Percentiles rank a stretch among this genome's conserved stretches.
Conservation (phyloP, 2,888 invertebrate species). For the Andrena minutula region DNA sequence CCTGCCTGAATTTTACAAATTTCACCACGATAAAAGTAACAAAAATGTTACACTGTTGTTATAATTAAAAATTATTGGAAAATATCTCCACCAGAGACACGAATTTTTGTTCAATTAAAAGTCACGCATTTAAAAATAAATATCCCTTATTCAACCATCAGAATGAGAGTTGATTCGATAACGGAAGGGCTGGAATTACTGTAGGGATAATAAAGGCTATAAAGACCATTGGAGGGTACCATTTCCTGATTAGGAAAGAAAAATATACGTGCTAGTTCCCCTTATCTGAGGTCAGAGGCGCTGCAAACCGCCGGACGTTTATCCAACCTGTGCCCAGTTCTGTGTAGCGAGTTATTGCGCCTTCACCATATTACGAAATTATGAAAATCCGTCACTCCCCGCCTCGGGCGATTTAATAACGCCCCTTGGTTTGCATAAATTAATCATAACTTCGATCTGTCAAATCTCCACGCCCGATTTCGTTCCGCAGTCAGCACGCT, state of each 20-base stretch:
- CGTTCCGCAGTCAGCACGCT: neutral
- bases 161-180: no score
- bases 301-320: neutral
- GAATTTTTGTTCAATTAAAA: no score
- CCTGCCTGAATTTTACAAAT: no score
- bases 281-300: neutral
- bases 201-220: no score
- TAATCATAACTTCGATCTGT: constrained; percentile 8
- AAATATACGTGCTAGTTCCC: neutral
- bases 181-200: no score
- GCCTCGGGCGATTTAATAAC: constrained; percentile 14
- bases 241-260: neutral
- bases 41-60: no score
- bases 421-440: neutral
- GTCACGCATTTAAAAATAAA: no score
- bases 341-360: neutral
- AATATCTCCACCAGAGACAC: no score
- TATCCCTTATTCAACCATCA: no score
- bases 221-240: no score
- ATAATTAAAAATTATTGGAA: no score
- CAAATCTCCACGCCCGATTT: constrained; percentile 7
- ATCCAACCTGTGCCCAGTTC: neutral
- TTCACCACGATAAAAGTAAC: no score
- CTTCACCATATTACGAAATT: constrained; percentile 12
- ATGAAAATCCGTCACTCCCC: constrained; percentile 16